Percentiles rank a stretch among this genome's conserved stretches.
phyloP scores from a whole-genome alignment of 1,140 invertebrate genomes.

The Camponotus vicinus region DNA sequence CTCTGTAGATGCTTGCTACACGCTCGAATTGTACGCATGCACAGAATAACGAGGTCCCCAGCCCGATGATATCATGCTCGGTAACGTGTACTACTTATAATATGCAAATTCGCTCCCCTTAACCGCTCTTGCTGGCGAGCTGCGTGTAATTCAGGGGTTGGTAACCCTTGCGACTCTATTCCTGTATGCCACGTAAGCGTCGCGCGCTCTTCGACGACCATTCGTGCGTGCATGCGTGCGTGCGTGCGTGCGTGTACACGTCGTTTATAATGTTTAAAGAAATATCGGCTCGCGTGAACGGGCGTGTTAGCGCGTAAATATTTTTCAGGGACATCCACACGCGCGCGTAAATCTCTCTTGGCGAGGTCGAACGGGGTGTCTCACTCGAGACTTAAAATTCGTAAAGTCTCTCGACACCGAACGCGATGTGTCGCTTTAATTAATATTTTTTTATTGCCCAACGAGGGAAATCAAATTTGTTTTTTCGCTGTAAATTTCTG shows the following conservation, averaged over 20 bases:
- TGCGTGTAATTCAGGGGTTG: slow-evolving; percentile 80
- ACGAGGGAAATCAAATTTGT: slow-evolving; percentile 35
- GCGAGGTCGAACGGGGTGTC: not conserved
- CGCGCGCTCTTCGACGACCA: slow-evolving; percentile 16
- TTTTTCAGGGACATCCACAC: slow-evolving; percentile 36
- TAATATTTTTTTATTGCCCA: slow-evolving; percentile 51
- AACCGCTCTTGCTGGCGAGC: slow-evolving; percentile 68
- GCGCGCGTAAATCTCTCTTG: slow-evolving; percentile 7
- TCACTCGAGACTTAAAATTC: slow-evolving; percentile 22
- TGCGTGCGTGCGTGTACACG: slow-evolving; percentile 36
- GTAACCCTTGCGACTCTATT: slow-evolving; percentile 79
- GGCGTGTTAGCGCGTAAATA: slow-evolving; percentile 26
- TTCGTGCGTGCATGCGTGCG: slow-evolving; percentile 24
- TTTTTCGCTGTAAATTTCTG: slow-evolving; percentile 48
- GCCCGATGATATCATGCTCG: slow-evolving; percentile 82
- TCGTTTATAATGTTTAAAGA: slow-evolving; percentile 71
- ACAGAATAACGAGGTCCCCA: slow-evolving; percentile 82
- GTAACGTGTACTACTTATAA: slow-evolving; percentile 85
- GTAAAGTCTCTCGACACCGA: slow-evolving; percentile 21
- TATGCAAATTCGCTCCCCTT: slow-evolving; percentile 84
- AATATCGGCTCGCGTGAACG: slow-evolving; percentile 71
- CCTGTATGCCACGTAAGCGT: slow-evolving; percentile 63
- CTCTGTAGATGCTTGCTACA: slow-evolving; percentile 75
- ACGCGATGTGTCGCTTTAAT: slow-evolving; percentile 36
- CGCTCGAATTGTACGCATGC: slow-evolving; percentile 82